These are phyloP conservation scores for Halictus quadricinctus DNA, from an alignment of 2,888 invertebrate species.

Conservation along the genomic window DNA sequence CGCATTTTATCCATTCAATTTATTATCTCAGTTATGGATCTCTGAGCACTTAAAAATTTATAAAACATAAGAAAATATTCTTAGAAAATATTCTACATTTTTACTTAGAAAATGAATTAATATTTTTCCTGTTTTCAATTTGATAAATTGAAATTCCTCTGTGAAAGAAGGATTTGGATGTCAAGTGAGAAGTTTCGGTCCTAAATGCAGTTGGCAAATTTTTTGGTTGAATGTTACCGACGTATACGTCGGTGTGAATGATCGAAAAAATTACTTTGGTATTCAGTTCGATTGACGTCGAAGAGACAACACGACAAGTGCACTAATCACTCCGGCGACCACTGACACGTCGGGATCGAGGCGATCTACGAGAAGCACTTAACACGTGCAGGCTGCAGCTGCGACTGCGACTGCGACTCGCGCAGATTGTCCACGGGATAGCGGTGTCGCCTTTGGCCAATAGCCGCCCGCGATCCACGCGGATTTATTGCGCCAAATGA, in stretches of 20 bases:
- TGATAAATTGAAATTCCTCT: not conserved
- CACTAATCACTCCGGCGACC: constrained; percentile 20
- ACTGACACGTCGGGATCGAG: constrained; percentile 25
- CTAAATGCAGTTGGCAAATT: not conserved
- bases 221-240: not conserved
- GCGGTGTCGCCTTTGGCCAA: constrained; percentile 57
- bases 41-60: too few relatives aligned
- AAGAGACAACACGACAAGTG: not conserved
- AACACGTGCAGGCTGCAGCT: constrained; percentile 53
- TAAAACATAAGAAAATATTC: too few relatives aligned
- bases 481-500: constrained; percentile 67
- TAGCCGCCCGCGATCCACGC: constrained; percentile 47
- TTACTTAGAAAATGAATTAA: not conserved
- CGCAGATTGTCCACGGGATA: constrained; percentile 38
- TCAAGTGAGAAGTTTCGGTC: not conserved
- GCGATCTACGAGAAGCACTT: constrained; percentile 57
- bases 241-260: not conserved
- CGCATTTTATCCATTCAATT: not conserved
- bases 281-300: not conserved
- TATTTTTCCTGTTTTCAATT: not conserved
- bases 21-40: too few relatives aligned
- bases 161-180: not conserved
- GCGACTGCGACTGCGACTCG: constrained; percentile 58
- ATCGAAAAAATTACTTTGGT: not conserved
- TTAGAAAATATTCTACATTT: too few relatives aligned